Percentiles rank a stretch among this genome's conserved stretches.
Conservation (phyloP, 2,888 invertebrate species). For the Nasonovia ribisnigri region DNA sequence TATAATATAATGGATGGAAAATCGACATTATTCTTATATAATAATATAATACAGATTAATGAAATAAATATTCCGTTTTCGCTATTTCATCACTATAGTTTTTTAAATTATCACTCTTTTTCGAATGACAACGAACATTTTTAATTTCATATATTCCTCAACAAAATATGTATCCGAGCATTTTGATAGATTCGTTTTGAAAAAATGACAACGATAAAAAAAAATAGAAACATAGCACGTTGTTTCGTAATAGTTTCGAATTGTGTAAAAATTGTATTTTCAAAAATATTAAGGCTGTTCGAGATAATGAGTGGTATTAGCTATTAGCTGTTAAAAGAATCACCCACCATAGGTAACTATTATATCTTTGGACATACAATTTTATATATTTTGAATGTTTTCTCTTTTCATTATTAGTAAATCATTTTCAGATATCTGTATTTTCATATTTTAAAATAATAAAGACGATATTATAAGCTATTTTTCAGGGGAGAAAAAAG, state of each 20-base stretch:
- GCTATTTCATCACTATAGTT: background rate
- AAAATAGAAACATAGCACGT: background rate
- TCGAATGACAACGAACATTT: background rate
- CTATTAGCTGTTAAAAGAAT: background rate
- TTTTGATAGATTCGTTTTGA: too few species aligned
- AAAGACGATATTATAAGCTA: background rate
- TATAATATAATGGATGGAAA: background rate
- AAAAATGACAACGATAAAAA: too few species aligned
- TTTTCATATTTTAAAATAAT: background rate
- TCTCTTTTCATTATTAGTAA: background rate
- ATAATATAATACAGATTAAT: background rate
- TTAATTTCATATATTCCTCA: too few species aligned
- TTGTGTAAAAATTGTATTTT: background rate
- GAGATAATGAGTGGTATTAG: background rate
- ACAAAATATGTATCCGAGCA: too few species aligned
- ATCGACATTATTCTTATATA: background rate
- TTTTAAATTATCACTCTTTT: background rate
- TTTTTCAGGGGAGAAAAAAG: background rate
- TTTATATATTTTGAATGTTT: background rate
- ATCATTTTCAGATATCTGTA: background rate
- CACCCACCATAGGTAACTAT: background rate
- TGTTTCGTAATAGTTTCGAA: background rate
- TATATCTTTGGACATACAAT: background rate
- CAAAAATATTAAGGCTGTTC: background rate
- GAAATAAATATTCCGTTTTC: background rate